Percentiles rank a stretch among this genome's conserved stretches.
Conservation (phyloP, 2,113 vertebrate genomes). For the Ameiurus melas region DNA sequence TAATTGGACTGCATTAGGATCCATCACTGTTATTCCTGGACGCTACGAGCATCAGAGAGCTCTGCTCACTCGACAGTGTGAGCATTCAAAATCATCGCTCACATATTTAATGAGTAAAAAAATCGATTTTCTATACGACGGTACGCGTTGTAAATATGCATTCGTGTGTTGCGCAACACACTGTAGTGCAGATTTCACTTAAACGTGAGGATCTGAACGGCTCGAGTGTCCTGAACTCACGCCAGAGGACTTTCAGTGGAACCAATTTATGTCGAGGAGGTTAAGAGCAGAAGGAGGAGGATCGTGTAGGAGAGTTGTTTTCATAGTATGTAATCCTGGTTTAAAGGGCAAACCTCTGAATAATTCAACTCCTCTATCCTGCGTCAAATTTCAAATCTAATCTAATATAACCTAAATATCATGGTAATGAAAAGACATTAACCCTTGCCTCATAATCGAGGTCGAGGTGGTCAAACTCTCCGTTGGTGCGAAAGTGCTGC, state of each 20-base stretch:
- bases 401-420: neutral
- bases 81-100: neutral
- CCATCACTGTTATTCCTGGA: neutral
- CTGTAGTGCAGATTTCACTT: constrained; percentile 10
- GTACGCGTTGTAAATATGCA: constrained; percentile 9
- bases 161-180: constrained; percentile 8
- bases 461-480: constrained; percentile 96
- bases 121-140: constrained; percentile 32
- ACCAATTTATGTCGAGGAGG: neutral
- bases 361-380: neutral
- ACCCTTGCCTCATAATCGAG: constrained; percentile 96
- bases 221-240: neutral
- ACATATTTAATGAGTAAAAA: neutral
- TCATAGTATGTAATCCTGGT: neutral
- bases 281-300: neutral
- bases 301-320: neutral
- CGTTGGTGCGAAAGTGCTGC: constrained; percentile 95
- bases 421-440: neutral
- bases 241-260: constrained; percentile 4
- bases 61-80: neutral
- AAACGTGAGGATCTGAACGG: constrained; percentile 1
- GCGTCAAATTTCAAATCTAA: neutral
- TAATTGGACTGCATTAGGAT: neutral
- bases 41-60: neutral
- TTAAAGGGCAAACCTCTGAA: neutral